Evolutionary conservation across 92 coral and sea anemone genomes (phyloP).

Genomic region (Muricea muricata): DNA sequence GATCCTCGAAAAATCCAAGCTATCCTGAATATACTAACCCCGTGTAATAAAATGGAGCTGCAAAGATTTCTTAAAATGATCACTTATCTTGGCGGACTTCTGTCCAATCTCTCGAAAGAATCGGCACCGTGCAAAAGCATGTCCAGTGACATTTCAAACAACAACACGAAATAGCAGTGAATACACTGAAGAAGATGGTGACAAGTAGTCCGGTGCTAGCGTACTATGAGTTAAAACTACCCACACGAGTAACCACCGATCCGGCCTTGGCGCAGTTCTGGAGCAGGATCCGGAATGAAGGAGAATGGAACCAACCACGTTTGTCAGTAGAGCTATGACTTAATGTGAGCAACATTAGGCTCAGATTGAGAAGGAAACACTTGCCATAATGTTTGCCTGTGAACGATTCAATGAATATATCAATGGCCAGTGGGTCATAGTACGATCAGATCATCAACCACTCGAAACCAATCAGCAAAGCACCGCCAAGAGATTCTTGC

Average conservation of each 20-base stretch:
- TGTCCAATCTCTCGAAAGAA: too few species aligned
- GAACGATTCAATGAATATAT: neutral
- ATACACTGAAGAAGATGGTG: conserved; percentile 23
- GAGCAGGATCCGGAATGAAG: conserved; percentile 21
- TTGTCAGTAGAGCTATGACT: neutral
- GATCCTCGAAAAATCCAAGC: conserved; percentile 45
- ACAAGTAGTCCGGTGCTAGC: conserved; percentile 33
- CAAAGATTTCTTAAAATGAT: too few species aligned
- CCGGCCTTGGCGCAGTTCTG: conserved; percentile 43
- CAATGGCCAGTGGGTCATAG: neutral
- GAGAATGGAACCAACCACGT: neutral
- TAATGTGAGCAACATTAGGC: conserved; percentile 2
- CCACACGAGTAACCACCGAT: conserved; percentile 14
- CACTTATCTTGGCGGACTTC: too few species aligned
- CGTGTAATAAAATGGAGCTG: conserved; percentile 15
- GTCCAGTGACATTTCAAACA: too few species aligned
- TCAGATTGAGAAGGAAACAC: conserved; percentile 18
- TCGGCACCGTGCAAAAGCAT: too few species aligned
- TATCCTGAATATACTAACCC: conserved; percentile 38
- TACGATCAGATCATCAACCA: neutral
- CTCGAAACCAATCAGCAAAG: conserved; percentile 5
- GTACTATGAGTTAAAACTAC: neutral
- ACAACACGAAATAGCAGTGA: too few species aligned
- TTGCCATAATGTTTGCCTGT: neutral
- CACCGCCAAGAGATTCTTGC: conserved; percentile 23